These are phyloP conservation scores for Nezara viridula DNA, from an alignment of 2,888 invertebrate genomes.

Conservation along the genomic window DNA sequence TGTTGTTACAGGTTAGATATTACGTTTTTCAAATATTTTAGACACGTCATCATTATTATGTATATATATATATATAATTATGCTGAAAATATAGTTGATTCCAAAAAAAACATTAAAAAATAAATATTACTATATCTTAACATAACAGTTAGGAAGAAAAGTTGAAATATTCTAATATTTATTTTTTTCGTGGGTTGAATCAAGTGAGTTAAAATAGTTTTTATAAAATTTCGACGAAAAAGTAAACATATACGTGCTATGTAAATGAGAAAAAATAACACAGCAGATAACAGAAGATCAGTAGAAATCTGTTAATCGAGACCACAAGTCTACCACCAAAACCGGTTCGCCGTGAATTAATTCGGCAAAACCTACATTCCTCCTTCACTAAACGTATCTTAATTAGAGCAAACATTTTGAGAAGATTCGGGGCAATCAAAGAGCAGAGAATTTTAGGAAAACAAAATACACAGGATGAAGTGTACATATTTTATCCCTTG, in stretches of 20 bases:
- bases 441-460: background rate
- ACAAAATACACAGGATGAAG: background rate
- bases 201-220: background rate
- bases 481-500: background rate
- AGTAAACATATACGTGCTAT: background rate
- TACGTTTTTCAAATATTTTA: too few species aligned
- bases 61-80: too few species aligned
- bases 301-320: background rate
- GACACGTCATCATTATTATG: too few species aligned
- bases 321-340: background rate
- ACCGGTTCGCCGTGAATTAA: background rate
- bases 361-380: background rate
- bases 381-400: background rate
- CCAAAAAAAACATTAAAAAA: too few species aligned
- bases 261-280: background rate
- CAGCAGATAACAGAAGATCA: background rate
- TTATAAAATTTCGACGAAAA: background rate
- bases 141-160: too few species aligned
- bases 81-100: too few species aligned
- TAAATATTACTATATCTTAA: too few species aligned
- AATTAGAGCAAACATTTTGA: conserved; percentile 1
- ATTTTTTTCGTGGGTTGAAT: too few species aligned
- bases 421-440: background rate
- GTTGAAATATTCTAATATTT: too few species aligned
- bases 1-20: too few species aligned